Evolutionary conservation across 2,113 vertebrate species (phyloP).

Genomic region (Sebastes schlegelii): DNA sequence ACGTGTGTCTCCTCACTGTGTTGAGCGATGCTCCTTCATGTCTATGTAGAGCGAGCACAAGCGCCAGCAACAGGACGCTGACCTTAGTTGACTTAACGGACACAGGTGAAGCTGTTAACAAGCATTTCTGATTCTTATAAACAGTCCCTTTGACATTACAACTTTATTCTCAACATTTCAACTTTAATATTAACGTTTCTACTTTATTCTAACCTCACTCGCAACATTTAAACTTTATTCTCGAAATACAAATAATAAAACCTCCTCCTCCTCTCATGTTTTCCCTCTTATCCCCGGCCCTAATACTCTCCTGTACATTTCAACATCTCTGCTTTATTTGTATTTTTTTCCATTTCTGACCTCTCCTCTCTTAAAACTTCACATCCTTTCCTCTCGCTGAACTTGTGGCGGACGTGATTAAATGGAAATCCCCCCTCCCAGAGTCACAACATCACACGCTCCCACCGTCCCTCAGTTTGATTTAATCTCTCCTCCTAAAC

Average conservation of each 20-base stretch:
- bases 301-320: background rate
- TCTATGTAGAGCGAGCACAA: too few species aligned
- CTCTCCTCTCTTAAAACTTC: conserved; percentile 4
- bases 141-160: too few species aligned
- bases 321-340: background rate
- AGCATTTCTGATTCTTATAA: too few species aligned
- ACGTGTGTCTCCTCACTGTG: too few species aligned
- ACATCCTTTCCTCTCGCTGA: conserved; percentile 10
- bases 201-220: background rate
- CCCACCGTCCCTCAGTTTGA: conserved; percentile 22
- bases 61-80: too few species aligned
- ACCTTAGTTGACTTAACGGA: too few species aligned
- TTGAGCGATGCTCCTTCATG: too few species aligned
- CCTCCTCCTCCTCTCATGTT: background rate
- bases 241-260: background rate
- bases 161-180: background rate
- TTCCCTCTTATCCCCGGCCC: too few species aligned
- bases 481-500: conserved; percentile 68
- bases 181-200: background rate
- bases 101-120: too few species aligned
- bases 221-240: background rate
- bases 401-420: conserved; percentile 12
- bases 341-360: background rate
- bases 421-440: conserved; percentile 19
- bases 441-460: conserved; percentile 18